Conservation (phyloP, 2,113 vertebrate genomes). For the Saguinus midas region DNA sequence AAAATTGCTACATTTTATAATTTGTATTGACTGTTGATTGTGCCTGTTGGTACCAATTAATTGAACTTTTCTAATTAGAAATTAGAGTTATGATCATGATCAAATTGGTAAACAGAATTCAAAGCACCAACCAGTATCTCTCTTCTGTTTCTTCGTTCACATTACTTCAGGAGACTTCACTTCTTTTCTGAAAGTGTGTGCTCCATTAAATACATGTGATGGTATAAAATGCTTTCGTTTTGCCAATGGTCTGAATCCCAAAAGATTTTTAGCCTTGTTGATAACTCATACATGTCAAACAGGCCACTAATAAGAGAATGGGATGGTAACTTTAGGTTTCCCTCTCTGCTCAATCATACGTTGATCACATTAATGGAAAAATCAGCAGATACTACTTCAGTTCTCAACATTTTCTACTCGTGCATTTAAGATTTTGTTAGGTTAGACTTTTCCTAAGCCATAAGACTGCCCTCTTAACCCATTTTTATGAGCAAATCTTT, state of each 20-base stretch:
- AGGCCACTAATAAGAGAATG: not conserved
- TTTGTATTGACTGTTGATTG: conserved; percentile 42
- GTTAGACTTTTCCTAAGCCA: not conserved
- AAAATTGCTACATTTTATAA: conserved; percentile 23
- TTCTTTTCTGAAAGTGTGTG: conserved; percentile 30
- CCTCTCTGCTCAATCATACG: not conserved
- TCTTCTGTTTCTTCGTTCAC: conserved; percentile 17
- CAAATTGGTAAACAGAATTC: conserved; percentile 7
- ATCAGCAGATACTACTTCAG: not conserved
- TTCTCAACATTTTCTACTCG: conserved; percentile 10
- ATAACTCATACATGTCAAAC: not conserved
- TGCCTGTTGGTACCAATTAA: conserved; percentile 1
- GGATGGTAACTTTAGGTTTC: not conserved
- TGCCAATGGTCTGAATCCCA: not conserved
- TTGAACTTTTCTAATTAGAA: conserved; percentile 20
- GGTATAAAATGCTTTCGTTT: conserved; percentile 12
- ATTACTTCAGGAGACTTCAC: not conserved
- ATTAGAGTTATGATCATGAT: not conserved
- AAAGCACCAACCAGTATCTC: not conserved
- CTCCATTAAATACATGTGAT: not conserved
- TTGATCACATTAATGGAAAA: not conserved
- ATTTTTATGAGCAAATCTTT: conserved; percentile 49
- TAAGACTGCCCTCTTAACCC: conserved; percentile 1
- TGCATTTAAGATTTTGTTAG: conserved; percentile 27
- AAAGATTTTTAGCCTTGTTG: conserved; percentile 23